These are phyloP conservation scores for Xestia xanthographa DNA, from an alignment of 2,888 invertebrate species.

Conservation along the genomic window DNA sequence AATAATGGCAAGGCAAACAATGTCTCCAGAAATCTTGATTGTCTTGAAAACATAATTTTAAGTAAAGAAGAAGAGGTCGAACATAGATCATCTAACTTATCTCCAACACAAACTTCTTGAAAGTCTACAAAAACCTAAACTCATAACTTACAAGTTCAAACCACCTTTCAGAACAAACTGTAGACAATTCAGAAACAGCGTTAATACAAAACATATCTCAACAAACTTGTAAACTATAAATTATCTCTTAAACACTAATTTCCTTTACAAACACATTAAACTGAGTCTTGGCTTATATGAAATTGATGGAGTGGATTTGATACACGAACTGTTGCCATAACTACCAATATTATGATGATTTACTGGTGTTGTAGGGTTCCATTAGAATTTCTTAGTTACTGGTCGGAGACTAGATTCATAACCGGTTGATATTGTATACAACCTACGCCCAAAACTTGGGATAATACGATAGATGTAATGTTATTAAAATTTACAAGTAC, in stretches of 20 bases:
- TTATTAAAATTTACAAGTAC: background rate
- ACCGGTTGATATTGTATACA: background rate
- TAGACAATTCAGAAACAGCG: conserved; percentile 24
- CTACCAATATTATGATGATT: conserved; percentile 18
- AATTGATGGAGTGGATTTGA: conserved; percentile 75
- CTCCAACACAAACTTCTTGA: conserved; percentile 2
- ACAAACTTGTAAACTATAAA: conserved; percentile 56
- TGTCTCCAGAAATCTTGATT: conserved; percentile 7
- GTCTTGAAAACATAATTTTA: background rate
- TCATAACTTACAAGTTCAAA: conserved; percentile 42
- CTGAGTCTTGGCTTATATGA: conserved; percentile 67
- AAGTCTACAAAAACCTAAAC: conserved; percentile 35
- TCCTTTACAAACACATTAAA: conserved; percentile 62
- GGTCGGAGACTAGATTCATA: background rate
- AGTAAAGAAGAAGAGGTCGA: background rate
- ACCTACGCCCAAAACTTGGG: background rate
- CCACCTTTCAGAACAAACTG: conserved; percentile 37
- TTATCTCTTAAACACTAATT: conserved; percentile 51
- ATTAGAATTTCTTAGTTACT: background rate
- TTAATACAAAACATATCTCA: conserved; percentile 47
- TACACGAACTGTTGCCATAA: conserved; percentile 17
- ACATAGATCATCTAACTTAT: conserved; percentile 32
- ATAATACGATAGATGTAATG: background rate
- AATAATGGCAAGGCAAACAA: background rate
- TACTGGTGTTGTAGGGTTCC: background rate